These are phyloP conservation scores for Drosophila triauraria DNA, from an alignment of 1,140 invertebrate genomes.

Conservation along the genomic window DNA sequence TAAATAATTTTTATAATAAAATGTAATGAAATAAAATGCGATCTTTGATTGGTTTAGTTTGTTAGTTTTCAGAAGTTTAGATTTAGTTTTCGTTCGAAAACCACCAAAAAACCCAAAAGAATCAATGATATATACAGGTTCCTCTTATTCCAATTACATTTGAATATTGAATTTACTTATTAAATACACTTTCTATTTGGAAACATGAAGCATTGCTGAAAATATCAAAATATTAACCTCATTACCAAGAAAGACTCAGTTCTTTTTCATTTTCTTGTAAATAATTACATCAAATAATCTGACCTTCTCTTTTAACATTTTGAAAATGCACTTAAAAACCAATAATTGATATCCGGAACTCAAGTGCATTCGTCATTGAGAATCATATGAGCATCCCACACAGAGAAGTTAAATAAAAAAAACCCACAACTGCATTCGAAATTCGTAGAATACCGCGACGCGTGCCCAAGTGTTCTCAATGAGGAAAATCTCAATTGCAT, in stretches of 20 bases:
- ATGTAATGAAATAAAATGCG: not conserved
- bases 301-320: not conserved
- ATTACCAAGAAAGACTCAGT: not conserved
- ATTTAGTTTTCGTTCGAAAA: too few relatives aligned
- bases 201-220: not conserved
- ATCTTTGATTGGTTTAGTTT: too few relatives aligned
- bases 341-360: slow-evolving; percentile 70
- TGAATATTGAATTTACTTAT: not conserved
- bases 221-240: not conserved
- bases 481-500: slow-evolving; percentile 35
- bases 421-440: not conserved
- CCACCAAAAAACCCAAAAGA: too few relatives aligned
- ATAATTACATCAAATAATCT: slow-evolving; percentile 2
- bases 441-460: slow-evolving; percentile 22
- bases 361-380: slow-evolving; percentile 31
- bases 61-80: too few relatives aligned
- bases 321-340: slow-evolving; percentile 48
- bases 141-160: too few relatives aligned
- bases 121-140: too few relatives aligned
- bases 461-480: slow-evolving; percentile 46
- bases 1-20: too few relatives aligned
- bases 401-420: slow-evolving; percentile 15
- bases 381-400: slow-evolving; percentile 14
- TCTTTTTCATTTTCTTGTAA: not conserved
- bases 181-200: not conserved